These are phyloP conservation scores for Lasioglossum zephyrum DNA, from an alignment of 2,888 invertebrate genomes.

Conservation along the genomic window DNA sequence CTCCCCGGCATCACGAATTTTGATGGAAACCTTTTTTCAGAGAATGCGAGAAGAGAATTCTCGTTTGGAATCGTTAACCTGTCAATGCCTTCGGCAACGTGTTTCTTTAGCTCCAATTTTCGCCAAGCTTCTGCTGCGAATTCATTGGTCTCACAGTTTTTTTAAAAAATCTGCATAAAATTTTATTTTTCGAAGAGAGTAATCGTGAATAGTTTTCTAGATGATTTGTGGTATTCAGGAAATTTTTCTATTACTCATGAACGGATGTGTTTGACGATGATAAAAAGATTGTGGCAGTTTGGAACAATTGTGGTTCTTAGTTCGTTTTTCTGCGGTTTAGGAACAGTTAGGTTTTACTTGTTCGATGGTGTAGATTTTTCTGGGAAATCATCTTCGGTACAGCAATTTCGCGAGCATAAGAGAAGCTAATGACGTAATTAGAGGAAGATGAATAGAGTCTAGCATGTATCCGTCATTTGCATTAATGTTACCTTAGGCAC, in stretches of 20 bases:
- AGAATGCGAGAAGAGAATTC: neutral
- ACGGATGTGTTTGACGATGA: neutral
- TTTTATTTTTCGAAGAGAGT: neutral
- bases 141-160: no score
- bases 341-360: neutral
- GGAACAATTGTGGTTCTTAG: neutral
- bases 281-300: neutral
- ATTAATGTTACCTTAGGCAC: neutral
- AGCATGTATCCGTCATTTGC: neutral
- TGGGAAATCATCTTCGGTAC: neutral
- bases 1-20: constrained; percentile 43
- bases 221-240: neutral
- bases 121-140: neutral
- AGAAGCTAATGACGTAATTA: neutral
- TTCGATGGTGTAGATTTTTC: neutral
- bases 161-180: neutral
- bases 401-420: neutral
- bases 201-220: neutral
- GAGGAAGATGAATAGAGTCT: neutral
- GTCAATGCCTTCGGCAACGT: neutral
- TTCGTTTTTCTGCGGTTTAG: no score
- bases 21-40: constrained; percentile 52
- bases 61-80: neutral
- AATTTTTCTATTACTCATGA: neutral
- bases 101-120: neutral